Conservation (phyloP, 2,113 vertebrate genomes). For the Plotosus lineatus region DNA sequence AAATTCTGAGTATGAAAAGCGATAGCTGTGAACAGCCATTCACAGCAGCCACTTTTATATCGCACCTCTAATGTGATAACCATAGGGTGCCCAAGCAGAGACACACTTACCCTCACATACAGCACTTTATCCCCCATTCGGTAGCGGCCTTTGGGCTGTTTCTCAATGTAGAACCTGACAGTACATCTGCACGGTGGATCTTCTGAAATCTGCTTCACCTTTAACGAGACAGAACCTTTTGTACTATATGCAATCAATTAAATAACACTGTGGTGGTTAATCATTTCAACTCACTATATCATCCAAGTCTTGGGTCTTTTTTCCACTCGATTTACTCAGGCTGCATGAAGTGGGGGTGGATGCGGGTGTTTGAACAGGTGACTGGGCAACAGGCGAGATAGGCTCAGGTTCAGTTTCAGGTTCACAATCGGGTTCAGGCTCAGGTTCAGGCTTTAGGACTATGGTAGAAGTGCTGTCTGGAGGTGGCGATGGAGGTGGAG, state of each 20-base stretch:
- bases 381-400: slow-evolving; percentile 37
- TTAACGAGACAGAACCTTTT: slow-evolving; percentile 24
- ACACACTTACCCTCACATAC: slow-evolving; percentile 88
- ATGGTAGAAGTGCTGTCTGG: slow-evolving; percentile 34
- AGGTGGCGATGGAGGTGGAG: slow-evolving; percentile 45
- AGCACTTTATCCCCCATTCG: slow-evolving; percentile 96
- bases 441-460: slow-evolving; percentile 25
- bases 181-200: slow-evolving; percentile 91
- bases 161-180: slow-evolving; percentile 87
- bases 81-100: neutral
- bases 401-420: slow-evolving; percentile 39
- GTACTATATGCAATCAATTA: neutral
- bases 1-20: too few species aligned
- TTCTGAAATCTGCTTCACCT: slow-evolving; percentile 92
- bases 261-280: neutral
- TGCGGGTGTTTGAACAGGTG: slow-evolving; percentile 51
- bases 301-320: slow-evolving; percentile 84
- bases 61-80: too few species aligned
- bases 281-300: slow-evolving; percentile 79
- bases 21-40: too few species aligned
- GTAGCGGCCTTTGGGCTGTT: slow-evolving; percentile 93
- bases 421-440: too few species aligned
- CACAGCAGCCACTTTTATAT: too few species aligned
- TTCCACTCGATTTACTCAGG: slow-evolving; percentile 76
- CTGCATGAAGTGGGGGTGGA: neutral